Evolutionary conservation across 1,140 invertebrate genomes (phyloP).

Genomic region (Chironomus striatipennis): DNA sequence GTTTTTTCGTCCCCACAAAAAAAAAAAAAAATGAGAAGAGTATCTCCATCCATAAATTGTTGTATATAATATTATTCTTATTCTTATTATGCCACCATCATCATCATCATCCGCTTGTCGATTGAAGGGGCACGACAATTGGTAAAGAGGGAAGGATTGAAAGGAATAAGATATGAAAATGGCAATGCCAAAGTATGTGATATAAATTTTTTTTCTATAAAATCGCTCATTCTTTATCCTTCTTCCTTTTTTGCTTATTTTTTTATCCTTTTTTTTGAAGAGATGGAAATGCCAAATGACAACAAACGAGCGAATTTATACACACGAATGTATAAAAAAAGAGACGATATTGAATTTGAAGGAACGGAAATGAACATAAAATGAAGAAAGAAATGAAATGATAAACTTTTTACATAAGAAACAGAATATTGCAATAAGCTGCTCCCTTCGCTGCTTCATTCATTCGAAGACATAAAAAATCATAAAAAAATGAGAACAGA

Average conservation of each 20-base stretch:
- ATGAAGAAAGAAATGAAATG: background rate
- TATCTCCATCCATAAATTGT: background rate
- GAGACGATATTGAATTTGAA: constrained; percentile 17
- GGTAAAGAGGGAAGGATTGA: background rate
- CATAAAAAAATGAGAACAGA: too few species aligned
- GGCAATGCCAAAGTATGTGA: constrained; percentile 10
- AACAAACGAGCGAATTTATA: too few species aligned
- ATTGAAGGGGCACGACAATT: too few species aligned
- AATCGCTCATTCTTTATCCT: too few species aligned
- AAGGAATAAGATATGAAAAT: constrained; percentile 14
- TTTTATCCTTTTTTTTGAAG: too few species aligned
- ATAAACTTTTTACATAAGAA: constrained; percentile 17
- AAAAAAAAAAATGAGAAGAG: too few species aligned
- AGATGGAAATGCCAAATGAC: too few species aligned
- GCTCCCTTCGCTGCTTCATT: too few species aligned
- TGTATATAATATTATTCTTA: too few species aligned
- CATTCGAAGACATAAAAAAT: too few species aligned
- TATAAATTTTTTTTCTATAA: background rate
- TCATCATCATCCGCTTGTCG: too few species aligned
- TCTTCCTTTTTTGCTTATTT: too few species aligned
- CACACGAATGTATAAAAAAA: background rate
- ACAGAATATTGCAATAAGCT: background rate
- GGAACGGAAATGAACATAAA: constrained; percentile 21
- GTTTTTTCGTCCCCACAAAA: background rate
- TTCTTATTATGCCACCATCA: background rate